A percentile compares a stretch with the other conserved stretches of the same genome.
Evolutionary conservation across 2,113 vertebrate genomes (phyloP).

Genomic region (Cephalophus harveyi): DNA sequence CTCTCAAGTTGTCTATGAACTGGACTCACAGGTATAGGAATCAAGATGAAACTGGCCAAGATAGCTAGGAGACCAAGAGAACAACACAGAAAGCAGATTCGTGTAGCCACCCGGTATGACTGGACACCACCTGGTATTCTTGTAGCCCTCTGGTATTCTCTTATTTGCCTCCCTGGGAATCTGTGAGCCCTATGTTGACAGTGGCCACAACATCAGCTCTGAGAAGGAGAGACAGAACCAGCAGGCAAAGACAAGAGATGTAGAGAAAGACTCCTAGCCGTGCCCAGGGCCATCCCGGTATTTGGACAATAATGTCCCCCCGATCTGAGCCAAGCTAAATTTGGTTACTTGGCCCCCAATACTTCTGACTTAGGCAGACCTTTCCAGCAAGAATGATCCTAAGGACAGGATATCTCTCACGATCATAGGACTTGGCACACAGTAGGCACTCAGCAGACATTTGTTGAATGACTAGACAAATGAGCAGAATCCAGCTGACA

Average conservation of each 20-base stretch:
- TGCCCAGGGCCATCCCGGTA: neutral
- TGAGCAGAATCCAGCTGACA: neutral
- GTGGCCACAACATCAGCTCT: neutral
- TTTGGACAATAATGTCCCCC: neutral
- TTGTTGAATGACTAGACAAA: neutral
- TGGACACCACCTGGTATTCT: neutral
- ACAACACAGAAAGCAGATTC: neutral
- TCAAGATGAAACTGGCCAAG: neutral
- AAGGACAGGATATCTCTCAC: neutral
- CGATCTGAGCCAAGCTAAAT: neutral
- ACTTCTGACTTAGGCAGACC: neutral
- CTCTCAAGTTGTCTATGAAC: neutral
- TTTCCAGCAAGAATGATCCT: neutral
- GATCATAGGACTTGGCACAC: neutral
- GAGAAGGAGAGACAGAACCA: neutral
- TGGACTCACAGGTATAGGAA: neutral
- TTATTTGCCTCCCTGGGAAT: neutral
- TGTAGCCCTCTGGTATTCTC: neutral
- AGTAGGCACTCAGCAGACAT: neutral
- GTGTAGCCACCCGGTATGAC: neutral
- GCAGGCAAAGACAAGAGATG: neutral
- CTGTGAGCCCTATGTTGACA: neutral
- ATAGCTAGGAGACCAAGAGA: neutral
- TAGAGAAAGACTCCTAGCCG: neutral
- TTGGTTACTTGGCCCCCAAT: neutral